Conservation (phyloP, 1,140 invertebrate genomes). For the Pseudomyrmex sp. region DNA sequence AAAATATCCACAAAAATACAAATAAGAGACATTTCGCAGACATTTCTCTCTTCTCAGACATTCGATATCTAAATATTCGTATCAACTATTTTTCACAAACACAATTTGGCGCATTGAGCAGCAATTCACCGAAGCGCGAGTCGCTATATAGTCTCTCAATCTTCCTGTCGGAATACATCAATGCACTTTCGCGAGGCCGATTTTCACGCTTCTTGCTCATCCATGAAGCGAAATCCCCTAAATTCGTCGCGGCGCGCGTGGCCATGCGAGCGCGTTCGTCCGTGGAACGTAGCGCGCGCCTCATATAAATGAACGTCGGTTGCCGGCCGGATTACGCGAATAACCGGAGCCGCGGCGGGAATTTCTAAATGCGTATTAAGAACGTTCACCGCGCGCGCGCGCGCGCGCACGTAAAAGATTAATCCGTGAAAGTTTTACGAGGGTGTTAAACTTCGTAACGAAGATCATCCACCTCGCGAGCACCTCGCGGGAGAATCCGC, state of each 20-base stretch:
- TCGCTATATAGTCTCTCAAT: constrained; percentile 68
- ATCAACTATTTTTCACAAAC: not conserved
- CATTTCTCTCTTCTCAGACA: not conserved
- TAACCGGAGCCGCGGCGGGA: not conserved
- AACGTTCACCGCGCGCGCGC: not conserved
- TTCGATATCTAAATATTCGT: not conserved
- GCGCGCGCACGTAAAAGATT: constrained; percentile 51
- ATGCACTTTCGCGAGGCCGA: constrained; percentile 52
- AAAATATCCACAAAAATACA: too few relatives aligned
- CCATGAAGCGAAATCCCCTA: constrained; percentile 64
- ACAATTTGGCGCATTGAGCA: constrained; percentile 3
- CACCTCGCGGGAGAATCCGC: constrained; percentile 32
- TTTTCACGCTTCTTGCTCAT: constrained; percentile 62
- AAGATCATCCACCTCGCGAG: constrained; percentile 59
- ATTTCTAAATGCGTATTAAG: constrained; percentile 34
- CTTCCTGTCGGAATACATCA: constrained; percentile 62
- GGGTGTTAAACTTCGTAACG: constrained; percentile 30
- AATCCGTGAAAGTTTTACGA: constrained; percentile 66
- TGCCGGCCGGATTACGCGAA: constrained; percentile 34
- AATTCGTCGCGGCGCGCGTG: constrained; percentile 58
- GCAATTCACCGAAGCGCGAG: constrained; percentile 25
- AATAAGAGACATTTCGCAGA: too few relatives aligned
- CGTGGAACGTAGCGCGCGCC: not conserved
- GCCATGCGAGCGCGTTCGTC: not conserved
- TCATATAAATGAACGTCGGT: constrained; percentile 28